Evolutionary conservation across 2,888 invertebrate genomes (phyloP), one percentile per base, ranked within the genome.

Genomic region (Dorcus parallelipipedus): DNA sequence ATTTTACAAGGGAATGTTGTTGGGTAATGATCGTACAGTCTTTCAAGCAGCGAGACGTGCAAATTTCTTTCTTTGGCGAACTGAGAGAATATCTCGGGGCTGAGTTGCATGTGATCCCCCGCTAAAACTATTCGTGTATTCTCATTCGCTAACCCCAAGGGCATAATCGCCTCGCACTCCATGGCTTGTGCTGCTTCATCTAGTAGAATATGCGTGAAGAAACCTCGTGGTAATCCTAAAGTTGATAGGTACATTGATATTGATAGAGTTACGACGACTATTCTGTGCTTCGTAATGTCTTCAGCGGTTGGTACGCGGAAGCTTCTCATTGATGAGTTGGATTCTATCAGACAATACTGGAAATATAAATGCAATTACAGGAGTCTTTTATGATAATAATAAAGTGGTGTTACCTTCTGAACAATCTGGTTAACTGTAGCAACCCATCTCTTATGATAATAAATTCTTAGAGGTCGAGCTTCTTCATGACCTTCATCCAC

Each of bases 141-240:
- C 52, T 83, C 82, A 60, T 85, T 86, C 3, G 91, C 91, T 57
- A 92, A 73, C 0, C 89, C 86, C 54, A 93, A 73, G 0, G 93
- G 91, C 78, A 90, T 90, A 9, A 93, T 84, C 0, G 90, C 90
- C 76, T 93, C 93, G 77, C 90, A 90, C 76, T 93, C 93, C 81
- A 92, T 86, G 0, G 91, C 91, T 74, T 93, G 93, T 0, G 93
- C 93, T 0, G 93, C 93, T 80, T 93, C 93, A 75, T 93, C 93
- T 51, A 93, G 80, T 56, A 93, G 82, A 62, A 93, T 90, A 76
- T 93, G 93, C 0, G 89, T 90, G 71, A 92, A 89, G 66, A 83
- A 83, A 70, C 88, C 89, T 76, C 84, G 83, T 4, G 84, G 84
- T 42, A 89, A 76, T 20, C 87, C 86, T 67, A 91, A 76, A 3